These are phyloP conservation scores for Euproctis similis DNA, from an alignment of 2,888 invertebrate species.

Conservation along the genomic window DNA sequence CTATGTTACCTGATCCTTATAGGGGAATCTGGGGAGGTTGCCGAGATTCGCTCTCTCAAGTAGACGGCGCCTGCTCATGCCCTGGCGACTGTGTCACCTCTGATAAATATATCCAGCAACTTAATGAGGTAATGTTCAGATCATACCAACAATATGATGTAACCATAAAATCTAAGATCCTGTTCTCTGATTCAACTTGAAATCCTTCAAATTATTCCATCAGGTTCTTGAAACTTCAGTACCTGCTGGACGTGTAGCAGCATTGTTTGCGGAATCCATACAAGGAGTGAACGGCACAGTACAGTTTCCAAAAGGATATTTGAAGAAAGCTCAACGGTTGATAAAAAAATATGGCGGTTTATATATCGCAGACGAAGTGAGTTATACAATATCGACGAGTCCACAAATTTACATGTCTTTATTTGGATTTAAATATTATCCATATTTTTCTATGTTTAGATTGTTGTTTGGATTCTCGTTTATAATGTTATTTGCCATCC, in stretches of 20 bases:
- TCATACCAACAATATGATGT: too few species aligned
- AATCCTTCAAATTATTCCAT: too few species aligned
- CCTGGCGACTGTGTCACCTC: conserved; percentile 80
- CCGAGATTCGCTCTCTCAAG: conserved; percentile 89
- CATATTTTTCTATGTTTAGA: too few species aligned
- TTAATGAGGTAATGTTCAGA: conserved; percentile 75
- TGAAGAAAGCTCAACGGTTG: conserved; percentile 86
- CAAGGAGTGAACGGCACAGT: conserved; percentile 97
- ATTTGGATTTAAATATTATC: too few species aligned
- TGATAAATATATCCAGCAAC: conserved; percentile 87
- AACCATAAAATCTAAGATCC: too few species aligned
- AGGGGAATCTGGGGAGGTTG: conserved; percentile 96
- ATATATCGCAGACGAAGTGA: conserved; percentile 92
- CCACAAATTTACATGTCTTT: too few species aligned
- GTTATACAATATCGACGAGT: too few species aligned
- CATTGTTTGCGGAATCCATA: conserved; percentile 95
- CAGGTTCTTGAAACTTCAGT: conserved; percentile 86
- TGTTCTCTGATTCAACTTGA: too few species aligned
- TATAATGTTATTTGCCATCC: too few species aligned
- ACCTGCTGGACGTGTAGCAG: conserved; percentile 87
- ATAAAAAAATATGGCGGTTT: conserved; percentile 90
- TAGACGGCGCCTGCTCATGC: conserved; percentile 81
- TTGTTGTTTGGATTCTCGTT: too few species aligned
- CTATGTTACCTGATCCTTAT: conserved; percentile 94
- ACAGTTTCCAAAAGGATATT: conserved; percentile 92